Base-by-base conservation (phyloP, 2,888 invertebrate species). In the Chloromyia formosa region DNA sequence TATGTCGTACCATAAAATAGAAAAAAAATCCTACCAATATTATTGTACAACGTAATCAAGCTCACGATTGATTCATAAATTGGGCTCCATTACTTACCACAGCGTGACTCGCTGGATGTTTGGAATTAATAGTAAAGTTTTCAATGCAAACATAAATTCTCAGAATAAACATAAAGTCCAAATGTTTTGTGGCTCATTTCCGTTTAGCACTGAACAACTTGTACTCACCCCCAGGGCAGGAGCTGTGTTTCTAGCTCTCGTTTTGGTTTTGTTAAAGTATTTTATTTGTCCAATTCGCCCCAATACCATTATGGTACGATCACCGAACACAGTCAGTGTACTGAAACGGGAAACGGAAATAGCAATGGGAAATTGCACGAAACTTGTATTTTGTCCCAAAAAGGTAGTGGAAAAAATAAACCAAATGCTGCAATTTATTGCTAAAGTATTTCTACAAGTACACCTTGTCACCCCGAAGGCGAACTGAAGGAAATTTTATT, bases 291-390 rank as follows among this genome's bases (percentile, higher is more conserved):
- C 49, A 49, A 12, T 49, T n/a, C 49, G 49, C 49, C 49, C 27
- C 27, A 35, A 35, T 35, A 35, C 27, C 27, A 35, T 35, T 35
- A 35, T 35, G 27, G 27, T 7, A 35, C 3, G 27, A 49, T 49
- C 49, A 49, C 49, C 14, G 5, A n/a, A 49, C 14, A 4, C 27
- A 4, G 27, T 35, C 14, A 7, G 16, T 49, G 3, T 3, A 49
- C 49, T 12, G 16, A 22, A 23, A 23, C 60, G 23, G 60, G 60
- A 60, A 60, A 23, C 60, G 60, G 60, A 60, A 60, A 60, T 60
- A 60, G 60, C 60, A 23, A 60, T 60, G 60, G 60, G 60, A 60
- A 22, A 60, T 60, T 60, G 60, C 60, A 60, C 60, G 60, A 60
- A 60, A 60, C 60, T 23, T 60, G 22, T 60, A 60, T 60, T 60